Conservation (phyloP, 2,888 invertebrate species). For the Leucophora obtusa region DNA sequence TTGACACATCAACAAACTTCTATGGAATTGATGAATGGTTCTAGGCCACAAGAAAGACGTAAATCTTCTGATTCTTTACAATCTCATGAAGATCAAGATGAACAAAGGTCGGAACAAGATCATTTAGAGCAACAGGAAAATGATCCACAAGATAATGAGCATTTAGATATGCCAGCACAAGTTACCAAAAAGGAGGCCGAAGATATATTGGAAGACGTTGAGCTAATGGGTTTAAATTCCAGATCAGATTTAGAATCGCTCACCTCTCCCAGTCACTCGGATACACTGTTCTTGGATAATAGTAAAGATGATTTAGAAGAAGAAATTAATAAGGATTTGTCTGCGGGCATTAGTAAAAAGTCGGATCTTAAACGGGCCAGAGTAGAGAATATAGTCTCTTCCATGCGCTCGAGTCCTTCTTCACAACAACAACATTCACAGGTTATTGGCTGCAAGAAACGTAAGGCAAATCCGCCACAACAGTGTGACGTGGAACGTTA, state of each 20-base stretch:
- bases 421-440: constrained; percentile 82
- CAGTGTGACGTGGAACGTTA: constrained; percentile 88
- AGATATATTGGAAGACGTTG: constrained; percentile 76
- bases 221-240: constrained; percentile 76
- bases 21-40: constrained; percentile 67
- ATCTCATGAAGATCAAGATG: constrained; percentile 59
- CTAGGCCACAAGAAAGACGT: constrained; percentile 63
- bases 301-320: constrained; percentile 85
- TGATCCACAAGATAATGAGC: constrained; percentile 56
- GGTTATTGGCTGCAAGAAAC: constrained; percentile 94
- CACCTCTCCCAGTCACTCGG: constrained; percentile 80
- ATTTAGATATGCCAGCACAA: constrained; percentile 63
- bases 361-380: constrained; percentile 94
- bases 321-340: constrained; percentile 82
- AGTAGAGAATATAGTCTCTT: constrained; percentile 96
- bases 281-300: constrained; percentile 80
- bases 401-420: constrained; percentile 93
- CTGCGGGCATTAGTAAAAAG: constrained; percentile 72
- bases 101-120: constrained; percentile 50
- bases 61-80: constrained; percentile 72
- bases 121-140: constrained; percentile 55
- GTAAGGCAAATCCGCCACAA: constrained; percentile 96
- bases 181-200: constrained; percentile 76
- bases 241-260: constrained; percentile 80
- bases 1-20: constrained; percentile 69